Base-by-base conservation (phyloP, 2,888 invertebrate genomes). In the Helleia helle region DNA sequence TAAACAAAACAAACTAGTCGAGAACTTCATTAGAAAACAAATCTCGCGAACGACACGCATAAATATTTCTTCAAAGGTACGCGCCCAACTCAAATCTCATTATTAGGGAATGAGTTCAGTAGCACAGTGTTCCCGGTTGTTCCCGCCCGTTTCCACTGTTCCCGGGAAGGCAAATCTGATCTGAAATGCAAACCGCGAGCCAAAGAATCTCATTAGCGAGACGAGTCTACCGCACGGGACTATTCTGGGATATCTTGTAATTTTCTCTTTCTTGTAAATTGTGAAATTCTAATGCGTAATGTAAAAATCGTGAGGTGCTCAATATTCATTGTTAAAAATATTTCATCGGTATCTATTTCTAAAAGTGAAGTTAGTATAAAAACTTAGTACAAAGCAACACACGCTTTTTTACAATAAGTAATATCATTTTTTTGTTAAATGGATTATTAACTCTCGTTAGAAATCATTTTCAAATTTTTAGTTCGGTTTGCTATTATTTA, bases 191-290 rank as follows among this genome's bases (percentile, higher is more conserved):
- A 80, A 77, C 80, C 80, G 75, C 79, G 80, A 66, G 59, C 76
- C 76, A 79, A 79, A 81, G 83, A 81, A 83, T 80, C 80, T 83
- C 79, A 81, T 83, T 83, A 81, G 68, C 70, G 63, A 72, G 75
- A 67, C 69, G 63, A 48, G 62, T 59, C 59, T 59, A 61, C 62
- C 62, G 62, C 64, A 46, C 24, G 47, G 57, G 42, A 24, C 44
- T 75, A 77, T 75, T 77, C 75, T 70, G 59, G 22, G 26, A 9
- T 36, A n/a, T n/a, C n/a, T n/a, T n/a, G n/a, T n/a, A n/a, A n/a
- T n/a, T n/a, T n/a, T n/a, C n/a, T n/a, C n/a, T n/a, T n/a, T n/a
- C n/a, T n/a, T n/a, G n/a, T n/a, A n/a, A n/a, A n/a, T n/a, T n/a
- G n/a, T n/a, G n/a, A n/a, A n/a, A n/a, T n/a, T n/a, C n/a, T n/a